A percentile compares a stretch with the other conserved stretches of the same genome.
These are phyloP conservation scores for Polydrusus pterygomalis DNA, from an alignment of 2,888 invertebrate species.

Conservation along the genomic window DNA sequence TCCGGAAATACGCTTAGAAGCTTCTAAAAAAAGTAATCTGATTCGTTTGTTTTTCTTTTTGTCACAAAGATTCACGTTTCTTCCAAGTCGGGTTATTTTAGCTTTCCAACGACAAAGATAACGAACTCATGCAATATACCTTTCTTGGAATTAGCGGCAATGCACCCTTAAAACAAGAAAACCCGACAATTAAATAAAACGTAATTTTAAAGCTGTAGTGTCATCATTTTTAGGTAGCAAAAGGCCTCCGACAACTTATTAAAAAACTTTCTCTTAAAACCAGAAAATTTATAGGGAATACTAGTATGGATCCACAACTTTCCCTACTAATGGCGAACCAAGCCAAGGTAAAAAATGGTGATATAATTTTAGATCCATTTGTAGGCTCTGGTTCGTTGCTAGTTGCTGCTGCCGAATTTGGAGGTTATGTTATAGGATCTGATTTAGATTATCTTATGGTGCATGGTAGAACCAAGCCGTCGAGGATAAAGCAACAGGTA, in stretches of 20 bases:
- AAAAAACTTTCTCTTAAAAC: slow-evolving; percentile 88
- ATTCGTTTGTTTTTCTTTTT: no score
- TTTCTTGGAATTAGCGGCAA: no score
- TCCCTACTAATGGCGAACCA: slow-evolving; percentile 97
- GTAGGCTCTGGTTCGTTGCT: slow-evolving; percentile 89
- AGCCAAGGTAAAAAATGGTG: slow-evolving; percentile 82
- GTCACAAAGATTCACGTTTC: no score
- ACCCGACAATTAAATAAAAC: no score
- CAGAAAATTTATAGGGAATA: slow-evolving; percentile 97
- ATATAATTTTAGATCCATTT: slow-evolving; percentile 95
- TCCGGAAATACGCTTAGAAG: no score
- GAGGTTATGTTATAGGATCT: slow-evolving; percentile 88
- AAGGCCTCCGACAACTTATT: slow-evolving; percentile 89
- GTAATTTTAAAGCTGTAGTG: neutral
- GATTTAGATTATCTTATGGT: slow-evolving; percentile 97
- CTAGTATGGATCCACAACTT: slow-evolving; percentile 98
- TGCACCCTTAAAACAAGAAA: no score
- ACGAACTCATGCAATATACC: no score
- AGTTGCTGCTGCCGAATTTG: slow-evolving; percentile 92
- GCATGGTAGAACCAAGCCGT: slow-evolving; percentile 89
- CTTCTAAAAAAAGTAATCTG: no score
- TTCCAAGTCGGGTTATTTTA: no score
- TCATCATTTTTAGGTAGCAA: slow-evolving; percentile 79
- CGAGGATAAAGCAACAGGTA: slow-evolving; percentile 85
- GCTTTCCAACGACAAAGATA: no score